Evolutionary conservation across 2,888 invertebrate genomes (phyloP).

Genomic region (Ophion obscuratus): DNA sequence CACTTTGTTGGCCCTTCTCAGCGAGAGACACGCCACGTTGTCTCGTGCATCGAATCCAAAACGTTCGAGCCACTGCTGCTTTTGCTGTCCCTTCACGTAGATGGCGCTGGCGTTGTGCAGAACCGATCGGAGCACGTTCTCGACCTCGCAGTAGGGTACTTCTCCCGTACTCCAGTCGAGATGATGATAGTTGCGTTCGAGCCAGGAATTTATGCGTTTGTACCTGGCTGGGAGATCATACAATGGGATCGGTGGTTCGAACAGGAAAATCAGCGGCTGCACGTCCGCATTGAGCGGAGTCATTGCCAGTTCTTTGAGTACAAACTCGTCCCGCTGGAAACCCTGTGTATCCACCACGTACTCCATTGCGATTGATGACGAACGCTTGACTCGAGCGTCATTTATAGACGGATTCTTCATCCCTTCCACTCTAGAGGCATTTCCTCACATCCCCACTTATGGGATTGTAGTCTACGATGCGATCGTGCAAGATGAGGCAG

Average conservation of each 20-base stretch:
- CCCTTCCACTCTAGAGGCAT: not conserved
- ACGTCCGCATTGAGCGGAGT: not conserved
- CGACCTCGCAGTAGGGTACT: too few relatives aligned
- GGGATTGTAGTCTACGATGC: not conserved
- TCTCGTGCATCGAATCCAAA: too few relatives aligned
- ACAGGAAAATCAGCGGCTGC: not conserved
- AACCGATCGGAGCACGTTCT: too few relatives aligned
- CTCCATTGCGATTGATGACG: constrained; percentile 2
- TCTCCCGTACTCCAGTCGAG: not conserved
- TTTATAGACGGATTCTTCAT: not conserved
- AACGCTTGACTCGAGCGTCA: not conserved
- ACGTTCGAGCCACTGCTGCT: too few relatives aligned
- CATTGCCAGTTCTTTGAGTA: not conserved
- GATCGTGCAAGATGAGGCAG: not conserved
- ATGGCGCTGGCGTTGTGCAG: too few relatives aligned
- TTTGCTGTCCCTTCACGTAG: too few relatives aligned
- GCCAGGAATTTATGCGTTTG: constrained; percentile 23
- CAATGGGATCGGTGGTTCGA: constrained; percentile 20
- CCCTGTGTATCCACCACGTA: constrained; percentile 11
- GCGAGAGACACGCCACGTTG: too few relatives aligned
- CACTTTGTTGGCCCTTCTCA: too few relatives aligned
- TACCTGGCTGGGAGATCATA: constrained; percentile 5
- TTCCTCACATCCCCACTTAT: not conserved
- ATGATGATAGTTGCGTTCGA: constrained; percentile 23
- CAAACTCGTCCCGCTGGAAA: constrained; percentile 1